Evolutionary conservation across 2,113 vertebrate genomes (phyloP).

Genomic region (Salvelinus sp.): DNA sequence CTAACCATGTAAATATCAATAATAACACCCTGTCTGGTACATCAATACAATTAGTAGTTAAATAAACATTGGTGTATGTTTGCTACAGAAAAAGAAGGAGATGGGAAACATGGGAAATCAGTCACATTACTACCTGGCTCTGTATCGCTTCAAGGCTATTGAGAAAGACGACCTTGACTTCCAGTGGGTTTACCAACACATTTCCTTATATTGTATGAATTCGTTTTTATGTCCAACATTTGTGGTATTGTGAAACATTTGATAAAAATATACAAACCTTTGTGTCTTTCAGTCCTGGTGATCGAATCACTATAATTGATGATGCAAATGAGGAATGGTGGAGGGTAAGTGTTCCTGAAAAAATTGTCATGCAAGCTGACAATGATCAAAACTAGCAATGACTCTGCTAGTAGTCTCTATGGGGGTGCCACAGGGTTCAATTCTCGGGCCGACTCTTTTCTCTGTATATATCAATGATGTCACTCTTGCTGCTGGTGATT

Average conservation of each 20-base stretch:
- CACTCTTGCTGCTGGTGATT: no score
- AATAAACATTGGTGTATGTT: not conserved
- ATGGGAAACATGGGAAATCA: conserved; percentile 76
- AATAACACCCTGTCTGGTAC: no score
- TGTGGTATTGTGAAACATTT: no score
- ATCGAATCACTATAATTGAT: conserved; percentile 93
- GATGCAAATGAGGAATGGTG: conserved; percentile 99
- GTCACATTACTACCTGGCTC: conserved; percentile 92
- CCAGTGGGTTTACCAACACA: conserved; percentile 77
- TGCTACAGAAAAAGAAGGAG: conserved; percentile 50
- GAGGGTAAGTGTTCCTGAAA: conserved; percentile 78
- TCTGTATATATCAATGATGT: no score
- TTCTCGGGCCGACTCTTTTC: no score
- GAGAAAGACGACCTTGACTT: conserved; percentile 98
- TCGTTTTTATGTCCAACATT: no score
- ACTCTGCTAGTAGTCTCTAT: no score
- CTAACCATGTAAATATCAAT: no score
- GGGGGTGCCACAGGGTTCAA: no score
- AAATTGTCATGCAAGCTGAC: not conserved
- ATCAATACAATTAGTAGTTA: no score
- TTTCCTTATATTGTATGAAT: no score
- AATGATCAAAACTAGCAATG: no score
- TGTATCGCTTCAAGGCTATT: conserved; percentile 96
- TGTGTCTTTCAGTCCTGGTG: conserved; percentile 81
- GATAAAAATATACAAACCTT: not conserved